phyloP scores from a whole-genome alignment of 2,113 vertebrate species.

The Boleophthalmus pectinirostris region DNA sequence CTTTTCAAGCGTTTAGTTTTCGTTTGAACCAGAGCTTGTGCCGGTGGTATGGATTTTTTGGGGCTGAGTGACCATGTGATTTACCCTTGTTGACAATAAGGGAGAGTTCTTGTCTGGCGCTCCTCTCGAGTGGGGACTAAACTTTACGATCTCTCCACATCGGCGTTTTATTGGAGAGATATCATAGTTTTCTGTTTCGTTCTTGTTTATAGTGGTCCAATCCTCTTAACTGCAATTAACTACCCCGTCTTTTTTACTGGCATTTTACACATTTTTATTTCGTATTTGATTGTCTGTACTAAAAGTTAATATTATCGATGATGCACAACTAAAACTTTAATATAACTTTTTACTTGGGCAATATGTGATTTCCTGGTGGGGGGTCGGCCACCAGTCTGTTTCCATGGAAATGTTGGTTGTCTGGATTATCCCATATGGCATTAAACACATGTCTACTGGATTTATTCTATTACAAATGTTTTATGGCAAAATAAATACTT shows the following conservation, averaged over 20 bases:
- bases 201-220: neutral
- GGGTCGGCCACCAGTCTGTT: no score
- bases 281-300: no score
- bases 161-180: neutral
- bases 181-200: neutral
- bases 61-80: constrained; percentile 5
- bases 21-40: neutral
- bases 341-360: no score
- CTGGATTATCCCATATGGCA: no score
- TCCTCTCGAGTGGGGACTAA: neutral
- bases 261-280: neutral
- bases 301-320: no score
- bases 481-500: no score
- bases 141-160: neutral
- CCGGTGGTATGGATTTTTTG: constrained; percentile 5
- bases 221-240: neutral
- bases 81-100: constrained; percentile 12
- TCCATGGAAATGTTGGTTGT: no score
- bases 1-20: constrained; percentile 1
- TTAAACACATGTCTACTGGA: no score
- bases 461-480: no score
- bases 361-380: no score
- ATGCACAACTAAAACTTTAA: no score
- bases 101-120: constrained; percentile 1
- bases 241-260: neutral